A percentile compares a stretch with the other conserved stretches of the same genome.
Conservation (phyloP, 1,140 invertebrate genomes). For the Drosophila auraria region DNA sequence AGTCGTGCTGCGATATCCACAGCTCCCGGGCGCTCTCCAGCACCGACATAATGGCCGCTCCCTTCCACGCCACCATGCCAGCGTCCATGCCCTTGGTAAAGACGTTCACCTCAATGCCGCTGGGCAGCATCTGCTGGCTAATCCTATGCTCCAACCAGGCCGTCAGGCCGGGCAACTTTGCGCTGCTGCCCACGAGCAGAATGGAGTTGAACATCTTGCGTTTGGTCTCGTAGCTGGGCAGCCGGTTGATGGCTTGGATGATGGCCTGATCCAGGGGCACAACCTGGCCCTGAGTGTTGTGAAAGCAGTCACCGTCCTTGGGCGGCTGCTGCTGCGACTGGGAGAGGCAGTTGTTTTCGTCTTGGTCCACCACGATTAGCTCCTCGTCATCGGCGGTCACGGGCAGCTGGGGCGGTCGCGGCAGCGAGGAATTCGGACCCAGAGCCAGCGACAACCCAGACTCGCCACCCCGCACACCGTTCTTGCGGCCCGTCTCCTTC, state of each 20-base stretch:
- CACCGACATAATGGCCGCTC: slow-evolving; percentile 96
- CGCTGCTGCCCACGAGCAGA: slow-evolving; percentile 95
- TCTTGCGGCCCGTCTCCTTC: slow-evolving; percentile 90
- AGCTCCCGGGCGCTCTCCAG: slow-evolving; percentile 96
- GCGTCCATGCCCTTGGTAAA: slow-evolving; percentile 94
- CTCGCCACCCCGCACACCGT: slow-evolving; percentile 87
- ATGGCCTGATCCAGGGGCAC: slow-evolving; percentile 96
- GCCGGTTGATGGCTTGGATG: slow-evolving; percentile 95
- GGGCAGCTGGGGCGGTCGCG: slow-evolving; percentile 52
- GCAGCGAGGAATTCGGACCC: slow-evolving; percentile 51
- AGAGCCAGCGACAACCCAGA: slow-evolving; percentile 85
- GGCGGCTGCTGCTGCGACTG: slow-evolving; percentile 20
- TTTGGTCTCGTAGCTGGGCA: slow-evolving; percentile 95
- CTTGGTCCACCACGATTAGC: slow-evolving; percentile 92
- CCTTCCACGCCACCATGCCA: slow-evolving; percentile 96
- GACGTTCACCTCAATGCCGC: slow-evolving; percentile 69
- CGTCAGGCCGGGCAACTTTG: slow-evolving; percentile 94
- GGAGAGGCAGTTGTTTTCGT: slow-evolving; percentile 85
- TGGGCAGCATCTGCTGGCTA: slow-evolving; percentile 85
- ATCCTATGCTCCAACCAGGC: slow-evolving; percentile 96
- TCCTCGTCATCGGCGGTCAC: slow-evolving; percentile 89
- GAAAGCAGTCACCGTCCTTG: slow-evolving; percentile 84
- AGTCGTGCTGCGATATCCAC: slow-evolving; percentile 95
- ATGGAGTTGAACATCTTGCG: slow-evolving; percentile 97
- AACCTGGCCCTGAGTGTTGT: slow-evolving; percentile 91